Evolutionary conservation across 2,113 vertebrate genomes (phyloP), one percentile per base, ranked within the genome.

Genomic region (Maylandia zebra): DNA sequence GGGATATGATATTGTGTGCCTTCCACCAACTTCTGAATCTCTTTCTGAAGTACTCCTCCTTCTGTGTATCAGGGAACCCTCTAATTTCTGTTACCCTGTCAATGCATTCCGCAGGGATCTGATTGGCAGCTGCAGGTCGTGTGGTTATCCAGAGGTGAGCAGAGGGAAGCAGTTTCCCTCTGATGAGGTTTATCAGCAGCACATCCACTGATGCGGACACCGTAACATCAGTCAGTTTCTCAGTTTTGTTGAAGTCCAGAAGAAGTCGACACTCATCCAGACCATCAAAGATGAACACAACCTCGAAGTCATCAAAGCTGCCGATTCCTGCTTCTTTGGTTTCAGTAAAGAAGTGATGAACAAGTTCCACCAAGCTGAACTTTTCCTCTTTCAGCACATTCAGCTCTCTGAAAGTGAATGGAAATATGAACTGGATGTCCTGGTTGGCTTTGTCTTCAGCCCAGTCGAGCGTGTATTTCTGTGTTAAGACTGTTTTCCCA

Each of bases 61-160:
- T 53, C 50, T 53, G 50, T n/a, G 19, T 0, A 0, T 53, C 50
- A 53, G 52, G 0, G 52, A 53, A 53, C 9, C 52, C 52, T 53
- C 52, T 53, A 0, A 52, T 0, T 0, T 52, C 50, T 52, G 50
- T 52, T 0, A 52, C 50, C 17, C 0, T 52, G 50, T 0, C 50
- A 10, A 52, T 0, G 0, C 50, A 52, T 0, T n/a, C 8, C 0
- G 50, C 0, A 52, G 19, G 50, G 50, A 53, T 53, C 52, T 53
- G 52, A 53, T 22, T 53, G 9, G 19, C 52, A 0, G 52, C 19
- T 22, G 52, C 52, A 53, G 52, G 52, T 22, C 19, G 52, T 53
- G 52, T 53, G 3, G 52, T 53, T 53, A 53, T 53, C 52, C 52
- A 53, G 3, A 53, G 52, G 19, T 0, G 52, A 53, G 52, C 52